phyloP scores from a whole-genome alignment of 2,888 invertebrate genomes.

The Pherbina coryleti region DNA sequence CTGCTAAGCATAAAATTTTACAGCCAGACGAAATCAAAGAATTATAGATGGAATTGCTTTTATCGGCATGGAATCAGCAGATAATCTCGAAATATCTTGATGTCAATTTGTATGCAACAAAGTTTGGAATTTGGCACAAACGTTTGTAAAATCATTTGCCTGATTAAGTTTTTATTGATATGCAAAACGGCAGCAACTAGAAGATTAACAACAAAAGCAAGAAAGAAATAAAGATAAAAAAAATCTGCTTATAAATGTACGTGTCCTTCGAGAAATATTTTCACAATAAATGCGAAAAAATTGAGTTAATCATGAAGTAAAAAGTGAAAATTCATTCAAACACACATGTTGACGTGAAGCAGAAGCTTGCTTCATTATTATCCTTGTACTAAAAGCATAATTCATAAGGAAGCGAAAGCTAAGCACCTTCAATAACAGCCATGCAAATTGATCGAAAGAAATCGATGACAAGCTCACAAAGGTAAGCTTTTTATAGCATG shows the following conservation, averaged over 20 bases:
- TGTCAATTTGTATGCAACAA: conserved; percentile 28
- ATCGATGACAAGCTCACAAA: too few relatives aligned
- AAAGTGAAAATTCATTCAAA: too few relatives aligned
- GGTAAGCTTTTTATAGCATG: not conserved
- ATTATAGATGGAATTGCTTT: conserved; percentile 19
- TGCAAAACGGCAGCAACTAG: conserved; percentile 7
- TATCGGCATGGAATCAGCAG: conserved; percentile 11
- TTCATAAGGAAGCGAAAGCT: not conserved
- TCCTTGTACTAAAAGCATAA: not conserved
- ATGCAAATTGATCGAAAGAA: too few relatives aligned
- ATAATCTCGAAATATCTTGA: not conserved
- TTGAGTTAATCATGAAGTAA: not conserved
- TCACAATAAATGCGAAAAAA: not conserved
- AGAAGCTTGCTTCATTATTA: too few relatives aligned
- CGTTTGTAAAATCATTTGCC: conserved; percentile 15
- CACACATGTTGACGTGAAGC: too few relatives aligned
- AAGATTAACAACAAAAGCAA: not conserved
- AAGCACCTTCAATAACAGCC: too few relatives aligned
- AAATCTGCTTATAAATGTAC: not conserved
- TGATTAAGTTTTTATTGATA: conserved; percentile 42
- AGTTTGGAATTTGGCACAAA: conserved; percentile 1
- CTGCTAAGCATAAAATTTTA: not conserved
- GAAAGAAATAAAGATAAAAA: not conserved
- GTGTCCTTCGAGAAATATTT: not conserved
- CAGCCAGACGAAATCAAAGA: not conserved